Evolutionary conservation across 2,113 vertebrate genomes (phyloP).

Genomic region (Dicentrarchus labrax): DNA sequence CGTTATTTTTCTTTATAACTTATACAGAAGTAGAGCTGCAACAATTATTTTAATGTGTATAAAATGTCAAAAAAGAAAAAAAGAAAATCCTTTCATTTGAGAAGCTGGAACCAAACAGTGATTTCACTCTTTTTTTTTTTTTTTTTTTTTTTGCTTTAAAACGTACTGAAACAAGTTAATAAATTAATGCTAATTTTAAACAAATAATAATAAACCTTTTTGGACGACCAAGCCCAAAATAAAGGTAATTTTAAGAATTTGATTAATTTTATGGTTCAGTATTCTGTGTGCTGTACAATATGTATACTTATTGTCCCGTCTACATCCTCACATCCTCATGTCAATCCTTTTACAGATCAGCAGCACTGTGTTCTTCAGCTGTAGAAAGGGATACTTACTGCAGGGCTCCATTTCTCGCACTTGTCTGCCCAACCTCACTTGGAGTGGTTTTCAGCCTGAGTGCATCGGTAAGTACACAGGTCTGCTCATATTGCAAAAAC

Average conservation of each 20-base stretch:
- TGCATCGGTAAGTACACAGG: conserved; percentile 90
- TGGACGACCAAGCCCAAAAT: not conserved
- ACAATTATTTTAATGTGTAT: too few species aligned
- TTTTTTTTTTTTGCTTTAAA: too few species aligned
- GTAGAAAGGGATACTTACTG: conserved; percentile 96
- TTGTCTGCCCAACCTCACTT: conserved; percentile 96
- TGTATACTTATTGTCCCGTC: not conserved
- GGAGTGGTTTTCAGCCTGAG: conserved; percentile 95
- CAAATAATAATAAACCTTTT: not conserved
- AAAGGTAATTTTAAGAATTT: not conserved
- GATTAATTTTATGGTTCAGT: not conserved
- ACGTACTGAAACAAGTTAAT: too few species aligned
- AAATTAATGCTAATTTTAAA: not conserved
- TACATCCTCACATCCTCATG: not conserved
- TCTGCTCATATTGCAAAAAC: not conserved
- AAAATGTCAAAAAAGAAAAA: too few species aligned
- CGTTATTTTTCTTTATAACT: too few species aligned
- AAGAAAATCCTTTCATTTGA: too few species aligned
- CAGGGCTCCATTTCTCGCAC: conserved; percentile 97
- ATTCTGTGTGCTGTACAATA: not conserved
- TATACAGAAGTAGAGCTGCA: too few species aligned
- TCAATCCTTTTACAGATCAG: conserved; percentile 82
- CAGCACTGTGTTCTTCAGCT: conserved; percentile 92
- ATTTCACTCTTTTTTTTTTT: too few species aligned
- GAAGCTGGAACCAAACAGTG: too few species aligned